Evolutionary conservation across 2,797 vertebrate genomes (phyloP), one percentile per base, ranked within the genome.

Genomic region (Anas bahamensis): DNA sequence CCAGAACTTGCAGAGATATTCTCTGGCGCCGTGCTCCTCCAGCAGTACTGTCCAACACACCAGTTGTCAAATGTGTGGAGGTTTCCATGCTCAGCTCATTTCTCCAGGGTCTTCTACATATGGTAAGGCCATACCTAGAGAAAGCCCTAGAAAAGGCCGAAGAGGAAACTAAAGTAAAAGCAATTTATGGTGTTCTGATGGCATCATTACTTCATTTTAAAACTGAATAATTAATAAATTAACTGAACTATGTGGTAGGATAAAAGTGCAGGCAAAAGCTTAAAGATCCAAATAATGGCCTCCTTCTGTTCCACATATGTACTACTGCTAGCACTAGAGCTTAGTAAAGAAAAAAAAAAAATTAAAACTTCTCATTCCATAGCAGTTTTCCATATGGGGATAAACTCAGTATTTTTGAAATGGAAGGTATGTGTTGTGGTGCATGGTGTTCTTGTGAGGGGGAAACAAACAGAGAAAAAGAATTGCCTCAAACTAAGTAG

Each of bases 1-100:
- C 17, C 41, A 26, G 63, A 79, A 64, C 2, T 19, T 77, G 48
- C 33, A 64, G 17, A 61, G 16, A 33, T 57, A 8, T 16, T 23
- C 61, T 64, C 12, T 26, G 1, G 4, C 48, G 56, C 16, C 6
- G 6, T 23, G 42, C 28, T 50, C 50, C 42, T 56, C 41, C 41
- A 35, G 39, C 3, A 0, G 24, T 66, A 71, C 57, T 85, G 31
- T 35, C 8, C 8, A 18, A 4, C 17, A 8, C 6, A 17, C 61
- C 31, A 2, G 0, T 13, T 81, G 53, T 52, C 41, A 72, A 21
- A 55, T 39, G 1, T 0, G 0, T n/a, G 31, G n/a, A 35, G 9
- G 5, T 78, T 86, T 86, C 42, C 50, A 11, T 2, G 10, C 29
- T 77, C 44, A 6, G 19, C 33, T 77, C 29, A 11, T 71, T 92